These are phyloP conservation scores for Pipa parva DNA, from an alignment of 2,113 vertebrate genomes.

Conservation along the genomic window DNA sequence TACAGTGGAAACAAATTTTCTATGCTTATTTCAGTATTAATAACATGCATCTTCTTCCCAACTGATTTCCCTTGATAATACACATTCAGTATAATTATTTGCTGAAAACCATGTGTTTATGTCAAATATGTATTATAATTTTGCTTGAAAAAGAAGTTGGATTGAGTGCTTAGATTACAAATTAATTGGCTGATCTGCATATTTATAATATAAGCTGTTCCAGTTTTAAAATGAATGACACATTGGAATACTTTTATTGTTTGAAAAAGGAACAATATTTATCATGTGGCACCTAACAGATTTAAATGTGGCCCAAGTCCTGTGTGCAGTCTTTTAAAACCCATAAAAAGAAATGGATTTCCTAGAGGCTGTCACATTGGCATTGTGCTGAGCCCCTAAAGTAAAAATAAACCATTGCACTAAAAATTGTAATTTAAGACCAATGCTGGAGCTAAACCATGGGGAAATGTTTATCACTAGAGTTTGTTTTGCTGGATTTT, in stretches of 20 bases:
- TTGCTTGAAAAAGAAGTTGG: constrained; percentile 38
- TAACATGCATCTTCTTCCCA: constrained; percentile 33
- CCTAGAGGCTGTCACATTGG: too few relatives aligned
- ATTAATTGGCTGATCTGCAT: constrained; percentile 42
- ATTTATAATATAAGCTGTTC: constrained; percentile 27
- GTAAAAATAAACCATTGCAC: too few relatives aligned
- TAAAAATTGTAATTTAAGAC: too few relatives aligned
- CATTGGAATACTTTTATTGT: constrained; percentile 19
- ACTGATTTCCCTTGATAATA: constrained; percentile 37
- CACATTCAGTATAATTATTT: constrained; percentile 40
- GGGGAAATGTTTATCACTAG: too few relatives aligned
- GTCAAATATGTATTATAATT: constrained; percentile 40
- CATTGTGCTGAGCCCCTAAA: too few relatives aligned
- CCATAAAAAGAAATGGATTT: too few relatives aligned
- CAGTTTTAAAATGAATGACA: constrained; percentile 13
- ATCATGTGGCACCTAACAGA: too few relatives aligned
- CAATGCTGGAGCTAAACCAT: too few relatives aligned
- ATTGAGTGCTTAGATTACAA: constrained; percentile 38
- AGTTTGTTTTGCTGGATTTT: too few relatives aligned
- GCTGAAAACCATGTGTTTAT: constrained; percentile 41
- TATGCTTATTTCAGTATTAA: constrained; percentile 36
- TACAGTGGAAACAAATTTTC: constrained; percentile 14
- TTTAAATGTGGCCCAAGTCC: too few relatives aligned
- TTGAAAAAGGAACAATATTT: constrained; percentile 16
- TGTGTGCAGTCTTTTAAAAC: too few relatives aligned